phyloP scores from a whole-genome alignment of 2,797 vertebrate species.

The Chloroceryle amazona region DNA sequence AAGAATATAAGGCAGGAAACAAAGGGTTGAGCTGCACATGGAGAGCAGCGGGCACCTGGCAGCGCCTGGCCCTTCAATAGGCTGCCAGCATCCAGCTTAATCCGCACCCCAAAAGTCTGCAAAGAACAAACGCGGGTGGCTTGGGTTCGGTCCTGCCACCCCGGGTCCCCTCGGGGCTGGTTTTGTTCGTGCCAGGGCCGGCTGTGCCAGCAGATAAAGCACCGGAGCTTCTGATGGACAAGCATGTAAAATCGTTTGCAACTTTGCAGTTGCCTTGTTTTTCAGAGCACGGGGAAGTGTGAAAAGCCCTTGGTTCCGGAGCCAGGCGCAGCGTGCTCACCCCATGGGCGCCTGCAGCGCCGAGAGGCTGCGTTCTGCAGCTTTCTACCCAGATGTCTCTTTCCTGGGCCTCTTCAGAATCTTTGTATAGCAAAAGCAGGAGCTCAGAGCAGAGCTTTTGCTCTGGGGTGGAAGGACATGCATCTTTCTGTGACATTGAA shows the following conservation, averaged over 20 bases:
- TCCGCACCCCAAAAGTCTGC: background rate
- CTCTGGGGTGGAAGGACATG: background rate
- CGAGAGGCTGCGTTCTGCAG: too few species aligned
- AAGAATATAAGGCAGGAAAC: conserved; percentile 42
- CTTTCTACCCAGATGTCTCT: background rate
- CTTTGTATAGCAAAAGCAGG: background rate
- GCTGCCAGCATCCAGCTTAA: background rate
- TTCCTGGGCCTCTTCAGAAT: background rate
- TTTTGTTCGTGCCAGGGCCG: background rate
- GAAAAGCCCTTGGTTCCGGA: background rate
- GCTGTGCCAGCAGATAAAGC: background rate
- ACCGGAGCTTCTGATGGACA: background rate
- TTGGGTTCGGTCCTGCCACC: background rate
- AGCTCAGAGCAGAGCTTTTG: background rate
- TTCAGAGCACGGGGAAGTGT: rapidly evolving
- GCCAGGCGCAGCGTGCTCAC: background rate
- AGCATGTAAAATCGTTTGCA: background rate
- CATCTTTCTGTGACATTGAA: background rate
- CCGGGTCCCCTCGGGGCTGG: rapidly evolving
- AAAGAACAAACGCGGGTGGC: background rate
- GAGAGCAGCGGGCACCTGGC: conserved; percentile 60
- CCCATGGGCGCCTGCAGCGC: rapidly evolving
- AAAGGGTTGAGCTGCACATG: conserved; percentile 59
- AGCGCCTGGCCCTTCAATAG: background rate
- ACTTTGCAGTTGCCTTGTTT: background rate